phyloP scores from a whole-genome alignment of 2,113 vertebrate genomes.

The Engystomops pustulosus region DNA sequence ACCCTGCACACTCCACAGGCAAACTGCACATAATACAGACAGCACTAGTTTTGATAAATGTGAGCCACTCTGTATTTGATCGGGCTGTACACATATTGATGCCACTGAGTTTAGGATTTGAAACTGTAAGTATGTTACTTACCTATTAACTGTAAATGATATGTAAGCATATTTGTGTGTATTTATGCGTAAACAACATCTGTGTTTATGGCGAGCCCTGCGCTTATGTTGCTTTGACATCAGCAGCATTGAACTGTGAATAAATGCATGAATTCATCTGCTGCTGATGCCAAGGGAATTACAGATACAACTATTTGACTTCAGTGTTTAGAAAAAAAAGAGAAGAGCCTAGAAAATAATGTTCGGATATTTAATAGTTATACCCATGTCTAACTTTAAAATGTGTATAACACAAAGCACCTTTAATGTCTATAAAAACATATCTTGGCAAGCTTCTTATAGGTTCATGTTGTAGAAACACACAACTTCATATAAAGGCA shows the following conservation, averaged over 20 bases:
- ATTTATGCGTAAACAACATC: constrained; percentile 59
- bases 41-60: too few species aligned
- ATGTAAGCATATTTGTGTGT: constrained; percentile 44
- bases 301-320: constrained; percentile 4
- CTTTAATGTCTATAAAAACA: too few species aligned
- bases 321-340: constrained; percentile 23
- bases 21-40: too few species aligned
- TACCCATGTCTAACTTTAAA: neutral
- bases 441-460: too few species aligned
- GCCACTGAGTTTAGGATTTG: neutral
- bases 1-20: too few species aligned
- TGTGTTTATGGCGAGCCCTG: constrained; percentile 44
- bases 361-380: too few species aligned
- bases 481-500: too few species aligned
- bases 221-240: constrained; percentile 27
- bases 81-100: neutral
- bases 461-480: too few species aligned
- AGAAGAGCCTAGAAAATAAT: too few species aligned
- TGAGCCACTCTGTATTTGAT: neutral
- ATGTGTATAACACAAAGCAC: too few species aligned
- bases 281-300: constrained; percentile 37
- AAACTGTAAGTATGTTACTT: constrained; percentile 25
- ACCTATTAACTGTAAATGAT: constrained; percentile 47
- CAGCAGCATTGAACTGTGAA: constrained; percentile 36
- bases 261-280: constrained; percentile 48